phyloP scores from a whole-genome alignment of 2,797 vertebrate genomes.

The Squalus acanthias region DNA sequence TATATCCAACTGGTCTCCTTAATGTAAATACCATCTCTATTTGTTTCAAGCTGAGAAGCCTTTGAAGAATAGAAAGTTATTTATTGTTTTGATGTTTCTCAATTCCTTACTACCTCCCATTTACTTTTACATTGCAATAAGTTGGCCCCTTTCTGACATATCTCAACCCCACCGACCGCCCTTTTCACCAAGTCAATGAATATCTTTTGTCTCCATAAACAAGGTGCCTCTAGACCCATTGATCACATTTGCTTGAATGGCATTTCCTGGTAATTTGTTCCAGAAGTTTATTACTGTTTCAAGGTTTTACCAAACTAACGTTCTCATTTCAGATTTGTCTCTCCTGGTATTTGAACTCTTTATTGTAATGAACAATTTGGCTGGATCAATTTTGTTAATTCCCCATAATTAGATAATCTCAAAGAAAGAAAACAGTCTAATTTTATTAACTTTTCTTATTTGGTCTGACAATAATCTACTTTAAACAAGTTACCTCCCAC shows the following conservation, averaged over 20 bases:
- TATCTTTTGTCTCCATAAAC: not conserved
- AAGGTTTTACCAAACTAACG: not conserved
- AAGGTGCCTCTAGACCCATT: not conserved
- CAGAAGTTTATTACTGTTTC: not conserved
- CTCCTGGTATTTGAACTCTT: not conserved
- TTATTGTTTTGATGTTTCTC: not conserved
- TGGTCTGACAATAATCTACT: not conserved
- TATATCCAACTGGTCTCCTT: not conserved
- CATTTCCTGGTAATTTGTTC: not conserved
- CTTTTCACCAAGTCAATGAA: not conserved
- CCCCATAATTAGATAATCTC: not conserved
- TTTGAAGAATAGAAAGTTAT: not conserved
- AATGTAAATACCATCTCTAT: not conserved
- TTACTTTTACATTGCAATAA: constrained; percentile 3
- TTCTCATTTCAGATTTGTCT: not conserved
- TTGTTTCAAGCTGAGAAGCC: not conserved
- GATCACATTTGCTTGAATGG: not conserved
- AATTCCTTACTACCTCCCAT: not conserved
- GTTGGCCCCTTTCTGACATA: not conserved
- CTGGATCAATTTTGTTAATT: not conserved
- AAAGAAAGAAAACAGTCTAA: too few species aligned
- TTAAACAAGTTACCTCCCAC: not conserved
- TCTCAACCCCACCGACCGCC: not conserved
- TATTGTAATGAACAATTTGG: not conserved
- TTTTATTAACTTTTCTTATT: not conserved